phyloP scores from a whole-genome alignment of 35 echinoderm and acorn worm species.

The Anneissia japonica region DNA sequence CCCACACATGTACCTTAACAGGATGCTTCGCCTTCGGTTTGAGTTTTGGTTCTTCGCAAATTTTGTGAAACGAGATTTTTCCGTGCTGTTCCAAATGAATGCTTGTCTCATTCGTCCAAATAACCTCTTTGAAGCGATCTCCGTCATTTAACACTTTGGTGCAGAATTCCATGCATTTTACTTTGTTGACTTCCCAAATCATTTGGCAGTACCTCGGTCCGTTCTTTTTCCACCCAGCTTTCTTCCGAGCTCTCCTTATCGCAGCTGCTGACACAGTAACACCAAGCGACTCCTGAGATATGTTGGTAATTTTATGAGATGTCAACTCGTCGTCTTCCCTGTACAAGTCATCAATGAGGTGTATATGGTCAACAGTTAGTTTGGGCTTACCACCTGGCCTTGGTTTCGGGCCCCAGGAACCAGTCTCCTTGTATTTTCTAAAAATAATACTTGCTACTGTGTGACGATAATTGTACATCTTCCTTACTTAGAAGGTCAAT shows the following conservation, averaged over 20 bases:
- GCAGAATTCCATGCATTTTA: background rate
- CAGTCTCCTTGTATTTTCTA: background rate
- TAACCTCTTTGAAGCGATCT: slow-evolving; percentile 31
- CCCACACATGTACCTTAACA: slow-evolving; percentile 47
- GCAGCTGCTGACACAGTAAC: background rate
- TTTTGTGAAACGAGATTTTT: background rate
- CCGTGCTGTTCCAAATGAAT: slow-evolving; percentile 16
- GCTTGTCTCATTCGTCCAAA: slow-evolving; percentile 47
- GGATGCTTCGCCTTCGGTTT: slow-evolving; percentile 49
- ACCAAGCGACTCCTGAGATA: background rate
- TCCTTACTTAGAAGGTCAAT: too few relatives aligned
- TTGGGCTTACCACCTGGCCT: background rate
- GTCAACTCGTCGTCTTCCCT: background rate
- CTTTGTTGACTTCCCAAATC: slow-evolving; percentile 21
- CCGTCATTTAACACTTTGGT: background rate
- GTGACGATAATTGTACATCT: too few relatives aligned
- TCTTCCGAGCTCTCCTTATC: background rate
- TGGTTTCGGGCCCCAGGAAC: background rate
- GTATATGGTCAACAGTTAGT: background rate
- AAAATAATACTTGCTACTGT: background rate
- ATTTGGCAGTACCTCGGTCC: slow-evolving; percentile 37
- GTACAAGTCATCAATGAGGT: background rate
- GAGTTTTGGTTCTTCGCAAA: background rate
- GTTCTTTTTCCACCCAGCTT: slow-evolving; percentile 19
- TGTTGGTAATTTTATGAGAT: background rate